Evolutionary conservation across 2,888 invertebrate species (phyloP).

Genomic region (Leptura quadrifasciata): DNA sequence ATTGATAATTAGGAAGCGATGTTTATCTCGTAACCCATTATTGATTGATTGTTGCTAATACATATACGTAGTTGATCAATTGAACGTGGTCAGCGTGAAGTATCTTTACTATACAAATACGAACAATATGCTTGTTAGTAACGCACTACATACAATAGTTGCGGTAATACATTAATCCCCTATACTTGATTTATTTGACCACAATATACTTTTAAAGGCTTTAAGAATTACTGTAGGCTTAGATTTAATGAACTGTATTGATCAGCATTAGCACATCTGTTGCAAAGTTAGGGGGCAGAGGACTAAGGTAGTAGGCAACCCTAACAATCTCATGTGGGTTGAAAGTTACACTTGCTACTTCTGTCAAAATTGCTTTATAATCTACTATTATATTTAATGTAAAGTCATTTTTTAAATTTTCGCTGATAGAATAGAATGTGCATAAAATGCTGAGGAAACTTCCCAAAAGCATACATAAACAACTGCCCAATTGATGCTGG

Average conservation of each 20-base stretch:
- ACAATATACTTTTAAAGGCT: neutral
- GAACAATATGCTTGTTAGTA: constrained; percentile 38
- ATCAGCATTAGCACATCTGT: constrained; percentile 27
- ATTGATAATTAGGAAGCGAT: neutral
- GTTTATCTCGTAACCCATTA: constrained; percentile 4
- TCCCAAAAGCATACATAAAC: too few relatives aligned
- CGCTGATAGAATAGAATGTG: too few relatives aligned
- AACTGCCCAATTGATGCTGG: too few relatives aligned
- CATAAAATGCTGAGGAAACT: too few relatives aligned
- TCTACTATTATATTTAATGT: too few relatives aligned
- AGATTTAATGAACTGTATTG: constrained; percentile 14
- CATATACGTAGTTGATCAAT: constrained; percentile 12
- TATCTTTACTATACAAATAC: constrained; percentile 19
- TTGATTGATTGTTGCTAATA: constrained; percentile 1
- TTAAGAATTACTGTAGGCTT: constrained; percentile 15
- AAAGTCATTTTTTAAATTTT: too few relatives aligned
- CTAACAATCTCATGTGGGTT: neutral
- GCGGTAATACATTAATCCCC: constrained; percentile 22
- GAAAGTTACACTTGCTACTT: neutral
- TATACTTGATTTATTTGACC: constrained; percentile 21
- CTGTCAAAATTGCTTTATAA: too few relatives aligned
- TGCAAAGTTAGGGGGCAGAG: neutral
- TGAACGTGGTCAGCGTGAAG: constrained; percentile 23
- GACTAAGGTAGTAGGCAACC: neutral
- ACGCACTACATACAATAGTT: constrained; percentile 22